Evolutionary conservation across 2,797 vertebrate species (phyloP), one percentile per base, ranked within the genome.

Genomic region (Melanotaenia parkinsoni): DNA sequence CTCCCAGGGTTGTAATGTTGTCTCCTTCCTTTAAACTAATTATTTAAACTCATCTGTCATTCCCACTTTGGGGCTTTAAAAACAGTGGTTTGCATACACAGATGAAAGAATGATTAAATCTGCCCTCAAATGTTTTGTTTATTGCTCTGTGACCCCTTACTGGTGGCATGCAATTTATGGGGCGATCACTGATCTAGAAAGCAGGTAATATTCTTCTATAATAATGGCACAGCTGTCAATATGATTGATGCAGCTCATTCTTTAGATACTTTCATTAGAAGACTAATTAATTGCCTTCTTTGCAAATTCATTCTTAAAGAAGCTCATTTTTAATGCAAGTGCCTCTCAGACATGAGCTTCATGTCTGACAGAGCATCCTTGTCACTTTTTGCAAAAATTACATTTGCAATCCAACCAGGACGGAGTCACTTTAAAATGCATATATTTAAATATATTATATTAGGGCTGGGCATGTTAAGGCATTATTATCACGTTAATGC

Each of bases 111-210:
- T 56, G 35, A 45, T 71, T 16, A 63, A 12, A 38, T 50, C 30
- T 43, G 62, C 61, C 69, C 22, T 45, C 32, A 57, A 43, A 45
- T 38, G n/a, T 18, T 63, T 63, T 57, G 43, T 58, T 40, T 47
- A 26, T 53, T 26, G 40, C 61, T 51, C 12, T 26, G 32, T 40
- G 14, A 22, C 32, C 26, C 53, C 18, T 20, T 14, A 20, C 7
- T 7, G 18, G 18, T 47, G 22, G 33, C 18, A 32, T n/a, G 7
- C 13, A 37, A 26, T 26, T 37, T 37, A 40, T 62, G 60, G 24
- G 37, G 35, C 12, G 8, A 22, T 62, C 60, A 35, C 26, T 1
- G 30, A 43, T 37, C 32, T 20, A 35, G 53, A 56, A 64, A 58
- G 40, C 51, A 72, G 22, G 61, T 45, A 56, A 71, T 45, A 57